These are phyloP conservation scores for Acronicta alni DNA, from an alignment of 2,888 invertebrate species.

Conservation along the genomic window DNA sequence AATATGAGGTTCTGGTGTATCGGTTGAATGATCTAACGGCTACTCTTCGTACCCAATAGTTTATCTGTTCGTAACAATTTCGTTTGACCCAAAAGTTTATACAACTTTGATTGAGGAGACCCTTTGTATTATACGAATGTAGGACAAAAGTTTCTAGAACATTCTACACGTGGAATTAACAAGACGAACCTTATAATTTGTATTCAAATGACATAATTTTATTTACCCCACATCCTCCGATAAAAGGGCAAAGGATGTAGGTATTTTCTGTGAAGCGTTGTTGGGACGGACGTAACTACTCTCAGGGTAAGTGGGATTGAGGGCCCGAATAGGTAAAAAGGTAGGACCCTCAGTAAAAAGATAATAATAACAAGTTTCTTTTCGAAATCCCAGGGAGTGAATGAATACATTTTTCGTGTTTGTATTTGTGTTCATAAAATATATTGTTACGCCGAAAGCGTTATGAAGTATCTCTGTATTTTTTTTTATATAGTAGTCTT, in stretches of 20 bases:
- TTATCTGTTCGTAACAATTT: slow-evolving; percentile 53
- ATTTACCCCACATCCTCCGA: slow-evolving; percentile 39
- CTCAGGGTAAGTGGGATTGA: slow-evolving; percentile 40
- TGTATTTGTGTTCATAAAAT: slow-evolving; percentile 4
- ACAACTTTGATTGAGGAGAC: slow-evolving; percentile 62
- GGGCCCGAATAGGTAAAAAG: slow-evolving; percentile 46
- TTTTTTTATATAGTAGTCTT: not conserved
- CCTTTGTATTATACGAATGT: slow-evolving; percentile 39
- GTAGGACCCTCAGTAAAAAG: slow-evolving; percentile 35
- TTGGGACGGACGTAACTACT: slow-evolving; percentile 39
- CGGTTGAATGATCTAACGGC: slow-evolving; percentile 22
- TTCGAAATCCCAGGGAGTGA: slow-evolving; percentile 31
- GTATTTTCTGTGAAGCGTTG: slow-evolving; percentile 36
- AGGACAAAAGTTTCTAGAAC: slow-evolving; percentile 31
- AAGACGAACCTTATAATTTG: slow-evolving; percentile 53
- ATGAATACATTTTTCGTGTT: slow-evolving; percentile 32
- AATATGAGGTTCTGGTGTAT: slow-evolving; percentile 9
- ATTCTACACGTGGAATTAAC: slow-evolving; percentile 25
- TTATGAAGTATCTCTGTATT: not conserved
- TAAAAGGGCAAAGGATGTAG: slow-evolving; percentile 42
- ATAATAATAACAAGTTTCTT: slow-evolving; percentile 37
- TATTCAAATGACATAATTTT: slow-evolving; percentile 62
- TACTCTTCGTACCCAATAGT: slow-evolving; percentile 46
- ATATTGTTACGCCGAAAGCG: slow-evolving; percentile 18
- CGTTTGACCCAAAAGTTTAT: slow-evolving; percentile 66